Evolutionary conservation across 2,888 invertebrate genomes (phyloP).

Genomic region (Agonum fuliginosum): DNA sequence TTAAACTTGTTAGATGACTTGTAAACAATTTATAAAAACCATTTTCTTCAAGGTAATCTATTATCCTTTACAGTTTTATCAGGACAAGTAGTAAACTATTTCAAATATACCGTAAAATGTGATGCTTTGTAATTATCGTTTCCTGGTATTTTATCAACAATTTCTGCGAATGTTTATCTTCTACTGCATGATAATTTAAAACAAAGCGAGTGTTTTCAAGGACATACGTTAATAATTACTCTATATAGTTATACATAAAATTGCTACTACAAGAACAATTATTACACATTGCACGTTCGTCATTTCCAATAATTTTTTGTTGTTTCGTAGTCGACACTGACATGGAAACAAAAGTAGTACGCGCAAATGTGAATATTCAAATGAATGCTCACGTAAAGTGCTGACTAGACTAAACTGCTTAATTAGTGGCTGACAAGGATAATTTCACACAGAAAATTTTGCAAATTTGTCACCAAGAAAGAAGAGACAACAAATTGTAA

Average conservation of each 20-base stretch:
- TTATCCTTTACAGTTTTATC: too few relatives aligned
- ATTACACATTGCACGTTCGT: conserved; percentile 1
- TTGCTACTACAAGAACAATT: neutral
- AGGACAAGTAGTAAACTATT: too few relatives aligned
- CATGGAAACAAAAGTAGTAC: conserved; percentile 28
- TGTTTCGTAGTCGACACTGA: conserved; percentile 7
- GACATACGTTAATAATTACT: neutral
- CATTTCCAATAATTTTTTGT: neutral
- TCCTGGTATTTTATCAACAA: conserved; percentile 11
- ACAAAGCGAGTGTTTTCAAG: conserved; percentile 27
- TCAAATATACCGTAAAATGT: neutral
- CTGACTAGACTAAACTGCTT: neutral
- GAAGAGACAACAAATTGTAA: too few relatives aligned
- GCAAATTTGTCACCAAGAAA: too few relatives aligned
- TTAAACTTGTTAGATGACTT: neutral
- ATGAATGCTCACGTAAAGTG: neutral
- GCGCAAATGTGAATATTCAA: conserved; percentile 4
- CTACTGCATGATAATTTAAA: conserved; percentile 26
- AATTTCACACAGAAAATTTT: neutral
- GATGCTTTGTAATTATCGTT: neutral
- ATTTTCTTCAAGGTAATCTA: conserved; percentile 11
- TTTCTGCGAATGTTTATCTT: conserved; percentile 7
- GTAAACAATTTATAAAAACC: neutral
- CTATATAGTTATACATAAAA: neutral
- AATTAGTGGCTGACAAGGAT: neutral